These are phyloP conservation scores for Ariolimax columbianus DNA, from an alignment of 2,888 invertebrate genomes.

Conservation along the genomic window DNA sequence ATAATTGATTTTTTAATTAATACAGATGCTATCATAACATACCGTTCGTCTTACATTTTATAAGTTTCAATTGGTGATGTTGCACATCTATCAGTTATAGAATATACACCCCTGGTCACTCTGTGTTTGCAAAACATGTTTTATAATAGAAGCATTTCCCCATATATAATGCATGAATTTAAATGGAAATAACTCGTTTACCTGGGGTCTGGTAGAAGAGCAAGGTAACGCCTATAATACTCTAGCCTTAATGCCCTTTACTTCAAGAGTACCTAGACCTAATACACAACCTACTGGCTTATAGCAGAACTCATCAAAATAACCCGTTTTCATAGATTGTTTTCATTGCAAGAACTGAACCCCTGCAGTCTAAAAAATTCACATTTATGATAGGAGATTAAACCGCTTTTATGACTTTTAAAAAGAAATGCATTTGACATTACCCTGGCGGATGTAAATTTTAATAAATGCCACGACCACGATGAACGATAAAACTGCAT, in stretches of 20 bases:
- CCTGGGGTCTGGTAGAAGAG: too few species aligned
- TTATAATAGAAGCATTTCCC: too few species aligned
- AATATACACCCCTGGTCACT: too few species aligned
- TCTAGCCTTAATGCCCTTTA: background rate
- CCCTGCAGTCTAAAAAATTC: background rate
- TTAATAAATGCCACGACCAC: slow-evolving; percentile 22
- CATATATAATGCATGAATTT: too few species aligned
- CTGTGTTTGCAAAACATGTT: too few species aligned
- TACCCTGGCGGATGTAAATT: slow-evolving; percentile 1
- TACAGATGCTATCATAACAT: too few species aligned
- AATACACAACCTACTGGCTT: background rate
- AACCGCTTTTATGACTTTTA: background rate
- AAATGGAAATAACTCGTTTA: too few species aligned
- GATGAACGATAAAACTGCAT: slow-evolving; percentile 21
- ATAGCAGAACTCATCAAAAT: background rate
- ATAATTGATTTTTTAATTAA: too few species aligned
- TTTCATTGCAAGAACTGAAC: background rate
- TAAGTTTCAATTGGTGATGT: too few species aligned
- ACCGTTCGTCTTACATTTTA: too few species aligned
- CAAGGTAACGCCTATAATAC: too few species aligned
- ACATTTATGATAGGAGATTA: slow-evolving; percentile 25
- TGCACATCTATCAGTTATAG: too few species aligned
- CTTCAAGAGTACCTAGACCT: background rate
- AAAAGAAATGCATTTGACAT: slow-evolving; percentile 11
- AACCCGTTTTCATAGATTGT: slow-evolving; percentile 1